A percentile compares a stretch with the other conserved stretches of the same genome.
Conservation (phyloP, 2,888 invertebrate species). For the Limenitis camilla region DNA sequence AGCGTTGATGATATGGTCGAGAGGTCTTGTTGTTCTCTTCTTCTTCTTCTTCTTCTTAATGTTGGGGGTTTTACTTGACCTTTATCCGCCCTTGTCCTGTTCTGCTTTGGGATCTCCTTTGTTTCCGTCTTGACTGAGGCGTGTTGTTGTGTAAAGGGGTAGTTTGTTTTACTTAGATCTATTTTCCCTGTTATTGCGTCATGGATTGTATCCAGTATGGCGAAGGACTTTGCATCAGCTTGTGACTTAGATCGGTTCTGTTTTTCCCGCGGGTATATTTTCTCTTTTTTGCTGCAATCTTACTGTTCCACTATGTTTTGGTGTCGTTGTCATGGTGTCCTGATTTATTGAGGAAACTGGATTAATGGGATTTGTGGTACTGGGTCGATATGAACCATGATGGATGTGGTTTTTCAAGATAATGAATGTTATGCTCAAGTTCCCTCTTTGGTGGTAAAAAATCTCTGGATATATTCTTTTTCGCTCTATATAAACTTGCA, state of each 20-base stretch:
- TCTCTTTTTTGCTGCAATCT: not conserved
- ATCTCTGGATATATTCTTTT: not conserved
- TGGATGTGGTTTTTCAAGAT: too few species aligned
- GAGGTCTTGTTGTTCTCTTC: not conserved
- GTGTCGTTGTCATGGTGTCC: not conserved
- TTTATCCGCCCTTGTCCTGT: too few species aligned
- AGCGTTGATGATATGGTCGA: not conserved
- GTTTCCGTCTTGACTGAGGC: not conserved
- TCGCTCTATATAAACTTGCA: slow-evolving; percentile 7
- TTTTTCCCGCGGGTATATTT: not conserved
- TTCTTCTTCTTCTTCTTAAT: too few species aligned
- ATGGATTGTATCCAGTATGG: not conserved
- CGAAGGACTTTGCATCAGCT: not conserved
- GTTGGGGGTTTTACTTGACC: not conserved
- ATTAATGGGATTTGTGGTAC: too few species aligned
- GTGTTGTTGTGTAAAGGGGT: not conserved
- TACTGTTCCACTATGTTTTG: not conserved
- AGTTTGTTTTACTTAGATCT: too few species aligned
- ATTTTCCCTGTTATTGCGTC: too few species aligned
- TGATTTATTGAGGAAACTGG: not conserved
- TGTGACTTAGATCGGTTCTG: not conserved
- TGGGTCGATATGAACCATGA: too few species aligned
- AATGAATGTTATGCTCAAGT: too few species aligned
- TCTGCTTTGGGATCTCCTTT: not conserved
- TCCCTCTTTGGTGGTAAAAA: not conserved